Evolutionary conservation across 2,888 invertebrate species (phyloP).

Genomic region (Drosophila barbarae): DNA sequence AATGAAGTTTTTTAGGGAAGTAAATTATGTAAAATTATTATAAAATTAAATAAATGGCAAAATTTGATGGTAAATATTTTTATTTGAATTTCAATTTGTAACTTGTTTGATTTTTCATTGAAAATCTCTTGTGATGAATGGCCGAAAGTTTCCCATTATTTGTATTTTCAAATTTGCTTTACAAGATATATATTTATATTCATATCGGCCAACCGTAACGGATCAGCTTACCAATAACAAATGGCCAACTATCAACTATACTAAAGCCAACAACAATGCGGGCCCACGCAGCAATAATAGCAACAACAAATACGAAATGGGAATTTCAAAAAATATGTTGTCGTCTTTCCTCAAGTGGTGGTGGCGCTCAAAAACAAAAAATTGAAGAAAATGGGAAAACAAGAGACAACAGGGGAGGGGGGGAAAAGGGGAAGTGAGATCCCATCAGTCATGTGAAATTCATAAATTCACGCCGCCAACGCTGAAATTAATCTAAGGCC

Average conservation of each 20-base stretch:
- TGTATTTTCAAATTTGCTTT: slow-evolving; percentile 2
- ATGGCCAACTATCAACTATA: slow-evolving; percentile 30
- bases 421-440: slow-evolving; percentile 21
- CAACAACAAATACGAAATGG: slow-evolving; percentile 6
- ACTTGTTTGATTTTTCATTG: not conserved
- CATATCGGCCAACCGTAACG: slow-evolving; percentile 28
- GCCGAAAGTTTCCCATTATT: slow-evolving; percentile 12
- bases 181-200: slow-evolving; percentile 5
- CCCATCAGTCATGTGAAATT: slow-evolving; percentile 71
- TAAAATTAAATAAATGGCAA: not conserved
- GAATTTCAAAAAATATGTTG: slow-evolving; percentile 21
- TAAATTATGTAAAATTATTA: not conserved
- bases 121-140: slow-evolving; percentile 11
- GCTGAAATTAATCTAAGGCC: slow-evolving; percentile 65
- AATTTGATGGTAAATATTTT: not conserved
- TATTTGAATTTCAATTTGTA: not conserved
- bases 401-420: no score
- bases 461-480: slow-evolving; percentile 68
- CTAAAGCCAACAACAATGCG: slow-evolving; percentile 52
- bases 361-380: slow-evolving; percentile 56
- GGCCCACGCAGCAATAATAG: slow-evolving; percentile 60
- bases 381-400: slow-evolving; percentile 2
- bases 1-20: not conserved
- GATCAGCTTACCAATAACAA: slow-evolving; percentile 41
- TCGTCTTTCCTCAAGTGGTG: slow-evolving; percentile 60